phyloP scores from a whole-genome alignment of 2,797 vertebrate genomes.

The Babyrousa celebensis region DNA sequence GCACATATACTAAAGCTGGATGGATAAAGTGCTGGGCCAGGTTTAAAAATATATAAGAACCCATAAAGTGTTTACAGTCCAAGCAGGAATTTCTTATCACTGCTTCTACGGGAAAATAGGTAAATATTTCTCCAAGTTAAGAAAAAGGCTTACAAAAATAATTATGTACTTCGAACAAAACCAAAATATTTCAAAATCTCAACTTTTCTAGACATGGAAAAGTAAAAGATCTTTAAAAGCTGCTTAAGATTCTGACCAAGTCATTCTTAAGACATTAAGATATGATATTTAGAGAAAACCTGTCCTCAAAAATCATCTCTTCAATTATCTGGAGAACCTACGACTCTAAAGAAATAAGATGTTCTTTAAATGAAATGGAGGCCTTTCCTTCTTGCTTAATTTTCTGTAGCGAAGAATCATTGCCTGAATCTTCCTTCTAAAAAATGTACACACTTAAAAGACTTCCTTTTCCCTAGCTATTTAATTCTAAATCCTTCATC shows the following conservation, averaged over 20 bases:
- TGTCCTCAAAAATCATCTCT: conserved; percentile 13
- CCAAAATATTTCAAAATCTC: conserved; percentile 56
- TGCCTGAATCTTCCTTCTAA: conserved; percentile 13
- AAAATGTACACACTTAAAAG: conserved; percentile 13
- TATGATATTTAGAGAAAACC: neutral
- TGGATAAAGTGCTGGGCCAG: neutral
- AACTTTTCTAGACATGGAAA: neutral
- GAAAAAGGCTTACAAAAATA: conserved; percentile 28
- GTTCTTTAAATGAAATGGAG: neutral
- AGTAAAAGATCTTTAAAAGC: conserved; percentile 39
- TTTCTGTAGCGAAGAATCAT: conserved; percentile 26
- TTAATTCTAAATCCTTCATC: conserved; percentile 3
- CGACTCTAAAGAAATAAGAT: conserved; percentile 7
- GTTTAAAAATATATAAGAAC: conserved; percentile 52
- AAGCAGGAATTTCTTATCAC: neutral
- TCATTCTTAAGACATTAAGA: conserved; percentile 26
- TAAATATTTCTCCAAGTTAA: neutral
- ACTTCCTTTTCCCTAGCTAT: neutral
- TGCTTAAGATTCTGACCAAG: neutral
- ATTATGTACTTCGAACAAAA: neutral
- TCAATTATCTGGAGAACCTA: conserved; percentile 15
- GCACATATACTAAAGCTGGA: neutral
- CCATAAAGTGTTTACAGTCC: neutral
- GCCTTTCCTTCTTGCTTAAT: neutral
- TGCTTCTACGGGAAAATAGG: neutral